Base-by-base conservation (phyloP, 2,888 invertebrate species). In the Acronicta aceris region DNA sequence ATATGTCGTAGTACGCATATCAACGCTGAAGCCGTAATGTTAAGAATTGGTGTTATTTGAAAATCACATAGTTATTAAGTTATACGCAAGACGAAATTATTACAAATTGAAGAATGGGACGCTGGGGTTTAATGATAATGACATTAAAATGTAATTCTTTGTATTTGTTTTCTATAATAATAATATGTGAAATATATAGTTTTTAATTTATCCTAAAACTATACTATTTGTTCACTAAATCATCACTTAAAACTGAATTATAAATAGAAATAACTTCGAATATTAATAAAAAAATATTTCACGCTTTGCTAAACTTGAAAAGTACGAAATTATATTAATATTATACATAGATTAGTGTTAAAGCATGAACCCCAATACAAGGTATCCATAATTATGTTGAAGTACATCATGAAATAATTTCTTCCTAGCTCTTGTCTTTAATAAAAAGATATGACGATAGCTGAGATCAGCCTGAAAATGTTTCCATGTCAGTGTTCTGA, bases 241-340 rank as follows among this genome's bases (percentile, higher is more conserved):
- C 42, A 58, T 60, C 52, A 58, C 43, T 43, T 38, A 55, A n/a
- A 13, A 50, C 45, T 15, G n/a, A 46, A 65, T 9, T 47, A 42
- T 38, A 52, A 41, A 54, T 49, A 58, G 17, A 66, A 57, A 42
- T 36, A 54, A 74, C 50, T 48, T 38, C 43, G 59, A 74, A 70
- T 27, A 65, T 70, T 45, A 62, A 51, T 58, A 60, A 38, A 61
- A 73, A 62, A 66, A 63, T 66, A 71, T 27, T 60, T 52, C 25
- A 45, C 21, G 27, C 7, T 60, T 57, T 41, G 36, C 30, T 48
- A 65, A 56, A n/a, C 10, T 7, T 27, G 27, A 27, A 7, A 56
- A 53, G 45, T 62, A 36, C 43, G 21, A 45, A 40, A 21, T 54
- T 42, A 40, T 10, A 45, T n/a, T 12, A 33, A 33, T 36, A 36